Evolutionary conservation across 1,140 invertebrate species (phyloP), one percentile per base, ranked within the genome.

Genomic region (Eumaeus atala): DNA sequence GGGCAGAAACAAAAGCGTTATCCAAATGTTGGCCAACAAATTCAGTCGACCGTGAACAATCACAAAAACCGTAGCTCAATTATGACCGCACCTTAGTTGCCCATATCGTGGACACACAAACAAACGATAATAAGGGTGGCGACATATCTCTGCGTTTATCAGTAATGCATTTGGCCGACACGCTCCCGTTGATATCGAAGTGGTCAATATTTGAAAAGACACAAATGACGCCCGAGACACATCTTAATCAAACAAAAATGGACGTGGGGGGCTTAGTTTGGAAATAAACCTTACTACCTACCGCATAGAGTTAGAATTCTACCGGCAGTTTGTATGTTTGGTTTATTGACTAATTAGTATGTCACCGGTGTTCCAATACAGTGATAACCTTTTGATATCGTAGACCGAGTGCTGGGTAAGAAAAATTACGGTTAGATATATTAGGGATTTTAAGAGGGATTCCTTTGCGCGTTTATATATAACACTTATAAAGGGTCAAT

Each of bases 191-290:
- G 72, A 82, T 82, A 82, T 83, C 64, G 59, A 59, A 59, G 62
- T 70, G 68, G 79, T 83, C 79, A 85, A 85, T 85, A 82, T 85
- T 85, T 82, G 76, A 70, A 76, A 79, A 77, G 63, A 72, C 75
- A 79, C 78, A 71, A 28, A 28, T 28, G 6, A 28, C 21, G 21
- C 21, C 21, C 21, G 21, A 28, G 73, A 44, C 52, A 37, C 14
- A 14, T 40, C 47, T 36, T 51, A 52, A 33, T 53, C 28, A 28
- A 42, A 44, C 51, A 53, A 42, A 28, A 28, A 52, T 42, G 40
- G 49, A 18, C 16, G 34, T 37, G 17, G 35, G 14, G 17, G 34
- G 34, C 16, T 40, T 14, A 42, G 9, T 28, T 28, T 12, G 5
- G 14, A 44, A 53, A 42, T 12, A 40, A 28, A 53, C 51, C 42